Evolutionary conservation across 2,888 invertebrate species (phyloP).

Genomic region (Pachliopta kotzebuea): DNA sequence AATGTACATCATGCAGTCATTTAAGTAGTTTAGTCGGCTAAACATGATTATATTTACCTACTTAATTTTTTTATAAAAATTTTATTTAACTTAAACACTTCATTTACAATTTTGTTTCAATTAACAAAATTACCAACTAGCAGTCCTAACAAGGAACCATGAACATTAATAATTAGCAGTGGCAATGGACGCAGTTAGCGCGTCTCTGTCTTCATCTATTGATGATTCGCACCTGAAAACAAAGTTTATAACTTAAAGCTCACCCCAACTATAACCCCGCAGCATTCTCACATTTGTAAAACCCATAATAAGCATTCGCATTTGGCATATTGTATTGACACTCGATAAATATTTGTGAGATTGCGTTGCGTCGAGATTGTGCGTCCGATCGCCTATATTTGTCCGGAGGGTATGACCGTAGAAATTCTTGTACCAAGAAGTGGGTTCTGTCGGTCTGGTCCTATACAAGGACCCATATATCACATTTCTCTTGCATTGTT

Average conservation of each 20-base stretch:
- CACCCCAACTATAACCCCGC: conserved; percentile 44
- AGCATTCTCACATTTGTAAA: conserved; percentile 74
- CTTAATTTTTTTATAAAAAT: no score
- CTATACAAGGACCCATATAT: conserved; percentile 24
- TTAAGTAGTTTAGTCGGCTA: no score
- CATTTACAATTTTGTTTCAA: no score
- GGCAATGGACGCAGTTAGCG: no score
- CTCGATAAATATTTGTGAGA: conserved; percentile 75
- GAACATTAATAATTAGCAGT: no score
- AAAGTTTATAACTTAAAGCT: conserved; percentile 27
- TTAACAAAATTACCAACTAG: no score
- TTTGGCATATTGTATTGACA: conserved; percentile 80
- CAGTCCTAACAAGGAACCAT: not conserved
- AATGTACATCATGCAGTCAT: no score
- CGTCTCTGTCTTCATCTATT: no score
- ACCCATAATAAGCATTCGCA: conserved; percentile 73
- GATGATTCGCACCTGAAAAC: not conserved
- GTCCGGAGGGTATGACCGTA: conserved; percentile 38
- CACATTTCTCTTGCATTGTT: conserved; percentile 28
- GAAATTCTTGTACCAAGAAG: conserved; percentile 32
- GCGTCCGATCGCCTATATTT: conserved; percentile 44
- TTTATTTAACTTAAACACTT: no score
- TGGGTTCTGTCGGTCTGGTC: conserved; percentile 21
- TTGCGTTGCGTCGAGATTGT: conserved; percentile 60
- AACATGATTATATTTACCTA: no score